Evolutionary conservation across 2,888 invertebrate species (phyloP).

Genomic region (Drosophila formosana): DNA sequence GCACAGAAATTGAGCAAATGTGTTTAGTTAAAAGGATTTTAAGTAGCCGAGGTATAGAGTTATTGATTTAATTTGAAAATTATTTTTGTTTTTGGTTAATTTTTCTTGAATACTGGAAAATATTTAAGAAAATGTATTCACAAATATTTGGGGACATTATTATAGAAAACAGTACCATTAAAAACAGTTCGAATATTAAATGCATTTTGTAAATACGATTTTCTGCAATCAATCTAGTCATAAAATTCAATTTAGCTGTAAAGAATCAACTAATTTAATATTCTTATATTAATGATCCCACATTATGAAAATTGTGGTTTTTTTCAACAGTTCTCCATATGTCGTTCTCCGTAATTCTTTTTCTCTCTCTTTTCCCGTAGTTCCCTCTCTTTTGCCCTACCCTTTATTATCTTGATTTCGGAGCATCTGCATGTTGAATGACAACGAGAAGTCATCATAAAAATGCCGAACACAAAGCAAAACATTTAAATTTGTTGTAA

Average conservation of each 20-base stretch:
- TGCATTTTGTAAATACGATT: too few relatives aligned
- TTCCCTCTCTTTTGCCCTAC: neutral
- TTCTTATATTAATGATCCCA: neutral
- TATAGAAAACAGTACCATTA: too few relatives aligned
- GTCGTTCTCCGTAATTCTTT: neutral
- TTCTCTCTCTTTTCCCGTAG: neutral
- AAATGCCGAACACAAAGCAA: slow-evolving; percentile 66
- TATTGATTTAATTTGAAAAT: neutral
- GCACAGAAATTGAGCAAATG: neutral
- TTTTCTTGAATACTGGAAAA: too few relatives aligned
- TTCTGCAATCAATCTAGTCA: too few relatives aligned
- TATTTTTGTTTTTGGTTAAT: too few relatives aligned
- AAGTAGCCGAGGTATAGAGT: neutral
- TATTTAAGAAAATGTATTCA: too few relatives aligned
- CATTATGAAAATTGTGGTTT: neutral
- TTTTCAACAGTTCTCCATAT: neutral
- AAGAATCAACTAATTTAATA: too few relatives aligned
- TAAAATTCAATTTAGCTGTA: too few relatives aligned
- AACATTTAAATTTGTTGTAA: slow-evolving; percentile 82
- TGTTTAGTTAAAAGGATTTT: neutral
- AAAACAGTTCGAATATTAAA: too few relatives aligned
- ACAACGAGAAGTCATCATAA: slow-evolving; percentile 62
- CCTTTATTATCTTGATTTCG: neutral
- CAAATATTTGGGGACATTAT: too few relatives aligned
- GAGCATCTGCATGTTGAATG: slow-evolving; percentile 47